Evolutionary conservation across 2,888 invertebrate species (phyloP), one percentile per base, ranked within the genome.

Genomic region (Dioctria rufipes): DNA sequence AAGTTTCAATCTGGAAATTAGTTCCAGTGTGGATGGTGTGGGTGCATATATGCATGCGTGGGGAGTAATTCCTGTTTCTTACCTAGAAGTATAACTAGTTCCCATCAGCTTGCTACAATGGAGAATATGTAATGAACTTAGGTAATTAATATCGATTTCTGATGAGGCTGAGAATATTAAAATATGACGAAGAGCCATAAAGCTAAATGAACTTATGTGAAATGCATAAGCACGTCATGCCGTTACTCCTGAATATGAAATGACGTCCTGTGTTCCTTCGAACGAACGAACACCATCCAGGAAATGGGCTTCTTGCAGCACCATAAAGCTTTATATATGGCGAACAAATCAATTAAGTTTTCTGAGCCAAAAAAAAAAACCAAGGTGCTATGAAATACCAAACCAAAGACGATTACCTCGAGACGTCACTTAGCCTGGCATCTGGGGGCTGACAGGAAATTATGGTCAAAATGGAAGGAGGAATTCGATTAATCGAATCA

Each of bases 1-100:
- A 84, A 84, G 83, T 84, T 84, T 83, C 84, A 84, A 84, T 84
- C 84, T 83, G 84, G 83, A 84, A 84, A 83, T 84, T 83, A 84
- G 84, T 84, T 84, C 83, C 83, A 58, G 83, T 81, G 63, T 61
- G 11, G 51, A 11, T 13, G 63, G 61, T 8, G 73, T 5, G 8
- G 60, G 49, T 81, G 78, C 71, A 79, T 78, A 25, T 25, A 63
- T 61, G 78, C 54, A 77, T 58, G 67, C 65, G 63, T 78, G 77
- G 58, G 25, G 61, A 25, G 25, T 3, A 39, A n/a, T 4, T 42
- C 42, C 6, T 5, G 51, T n/a, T 66, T 54, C 66, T 54, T 63
- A 78, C 65, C 65, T 77, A 77, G 58, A 39, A 51, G 4, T 67
- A 46, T 37, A 40, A 40, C 65, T 40, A 65, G 49, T 60, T 60